phyloP scores from a whole-genome alignment of 2,113 vertebrate species.

The Psammodynastes pulverulentus region DNA sequence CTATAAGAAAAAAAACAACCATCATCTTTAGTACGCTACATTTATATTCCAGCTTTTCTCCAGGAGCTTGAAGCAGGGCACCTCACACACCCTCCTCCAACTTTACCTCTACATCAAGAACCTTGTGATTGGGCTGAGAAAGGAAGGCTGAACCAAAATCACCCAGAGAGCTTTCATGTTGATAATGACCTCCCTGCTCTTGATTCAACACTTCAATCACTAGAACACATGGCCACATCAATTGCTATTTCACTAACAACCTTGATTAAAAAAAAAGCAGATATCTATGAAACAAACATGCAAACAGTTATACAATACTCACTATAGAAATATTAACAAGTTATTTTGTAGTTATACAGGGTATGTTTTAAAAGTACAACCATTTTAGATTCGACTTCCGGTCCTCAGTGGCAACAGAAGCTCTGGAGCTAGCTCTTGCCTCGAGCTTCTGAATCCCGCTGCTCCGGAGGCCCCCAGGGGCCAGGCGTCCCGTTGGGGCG shows the following conservation, averaged over 20 bases:
- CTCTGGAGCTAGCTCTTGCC: no score
- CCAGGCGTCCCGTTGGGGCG: no score
- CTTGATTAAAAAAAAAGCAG: background rate
- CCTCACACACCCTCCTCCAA: background rate
- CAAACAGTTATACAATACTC: background rate
- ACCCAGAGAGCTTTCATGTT: background rate
- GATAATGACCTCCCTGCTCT: background rate
- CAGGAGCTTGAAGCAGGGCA: background rate
- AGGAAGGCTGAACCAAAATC: background rate
- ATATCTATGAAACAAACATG: background rate
- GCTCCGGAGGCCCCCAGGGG: no score
- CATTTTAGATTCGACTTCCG: no score
- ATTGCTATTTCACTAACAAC: background rate
- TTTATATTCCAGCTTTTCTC: background rate
- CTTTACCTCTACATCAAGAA: background rate
- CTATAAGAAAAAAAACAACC: constrained; percentile 48
- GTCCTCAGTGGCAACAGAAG: no score
- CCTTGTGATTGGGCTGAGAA: background rate
- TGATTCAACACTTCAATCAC: background rate
- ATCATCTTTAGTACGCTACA: background rate
- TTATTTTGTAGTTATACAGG: background rate
- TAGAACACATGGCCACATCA: background rate
- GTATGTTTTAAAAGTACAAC: background rate
- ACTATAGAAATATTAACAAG: background rate
- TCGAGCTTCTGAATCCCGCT: no score